phyloP scores from a whole-genome alignment of 2,113 vertebrate genomes.

The Platichthys stellatus region DNA sequence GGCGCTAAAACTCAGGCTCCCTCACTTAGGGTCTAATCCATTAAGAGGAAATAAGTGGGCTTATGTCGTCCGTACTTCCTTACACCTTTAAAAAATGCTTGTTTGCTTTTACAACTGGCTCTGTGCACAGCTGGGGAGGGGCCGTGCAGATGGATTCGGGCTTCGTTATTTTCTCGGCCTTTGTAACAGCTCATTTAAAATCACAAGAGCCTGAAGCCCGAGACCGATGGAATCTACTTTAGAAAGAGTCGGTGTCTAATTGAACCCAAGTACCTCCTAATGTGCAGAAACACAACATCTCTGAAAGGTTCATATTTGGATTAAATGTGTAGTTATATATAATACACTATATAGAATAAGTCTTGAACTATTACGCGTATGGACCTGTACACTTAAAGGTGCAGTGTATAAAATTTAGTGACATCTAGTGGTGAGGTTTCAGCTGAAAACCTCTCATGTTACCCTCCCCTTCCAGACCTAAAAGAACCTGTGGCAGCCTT shows the following conservation, averaged over 20 bases:
- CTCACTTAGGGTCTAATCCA: slow-evolving; percentile 38
- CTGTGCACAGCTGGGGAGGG: slow-evolving; percentile 61
- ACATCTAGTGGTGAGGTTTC: too few species aligned
- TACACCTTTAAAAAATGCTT: slow-evolving; percentile 68
- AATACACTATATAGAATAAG: not conserved
- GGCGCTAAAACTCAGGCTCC: slow-evolving; percentile 32
- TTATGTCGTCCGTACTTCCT: slow-evolving; percentile 47
- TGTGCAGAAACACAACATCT: slow-evolving; percentile 53
- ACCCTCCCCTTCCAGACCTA: too few species aligned
- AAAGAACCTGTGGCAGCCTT: too few species aligned
- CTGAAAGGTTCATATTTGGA: slow-evolving; percentile 23
- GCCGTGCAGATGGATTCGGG: slow-evolving; percentile 58
- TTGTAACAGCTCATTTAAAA: slow-evolving; percentile 80
- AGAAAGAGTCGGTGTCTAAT: slow-evolving; percentile 66
- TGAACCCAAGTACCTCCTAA: slow-evolving; percentile 63
- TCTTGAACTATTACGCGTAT: not conserved
- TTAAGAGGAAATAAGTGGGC: slow-evolving; percentile 46
- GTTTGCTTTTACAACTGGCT: slow-evolving; percentile 77
- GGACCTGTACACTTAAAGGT: not conserved
- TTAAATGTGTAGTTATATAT: slow-evolving; percentile 11
- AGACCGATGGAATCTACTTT: slow-evolving; percentile 69
- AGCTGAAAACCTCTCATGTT: too few species aligned
- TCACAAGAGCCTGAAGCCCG: slow-evolving; percentile 63
- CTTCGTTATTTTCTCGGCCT: slow-evolving; percentile 67
- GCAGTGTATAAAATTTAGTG: too few species aligned